Conservation (phyloP, 2,113 vertebrate genomes). For the Orthochromis malagaraziensis region DNA sequence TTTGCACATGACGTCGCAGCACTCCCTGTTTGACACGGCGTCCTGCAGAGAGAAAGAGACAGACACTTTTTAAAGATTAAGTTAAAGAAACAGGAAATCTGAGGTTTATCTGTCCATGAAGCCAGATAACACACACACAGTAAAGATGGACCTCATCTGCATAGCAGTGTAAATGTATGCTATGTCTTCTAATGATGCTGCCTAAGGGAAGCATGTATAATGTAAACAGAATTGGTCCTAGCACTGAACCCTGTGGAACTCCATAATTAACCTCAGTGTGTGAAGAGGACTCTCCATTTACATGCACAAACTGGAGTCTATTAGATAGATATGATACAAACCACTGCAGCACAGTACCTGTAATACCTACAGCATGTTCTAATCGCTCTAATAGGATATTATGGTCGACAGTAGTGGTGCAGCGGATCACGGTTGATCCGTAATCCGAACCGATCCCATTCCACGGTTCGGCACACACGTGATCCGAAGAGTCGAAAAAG, state of each 20-base stretch:
- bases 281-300: too few species aligned
- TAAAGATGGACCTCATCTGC: accelerated
- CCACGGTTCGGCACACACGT: too few species aligned
- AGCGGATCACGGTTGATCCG: too few species aligned
- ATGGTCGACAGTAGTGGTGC: background rate
- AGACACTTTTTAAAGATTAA: background rate
- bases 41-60: constrained; percentile 46
- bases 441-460: too few species aligned
- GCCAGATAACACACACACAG: background rate
- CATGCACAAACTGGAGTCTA: accelerated
- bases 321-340: too few species aligned
- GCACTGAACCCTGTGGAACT: too few species aligned
- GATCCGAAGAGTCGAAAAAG: too few species aligned
- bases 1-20: constrained; percentile 77
- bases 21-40: constrained; percentile 72
- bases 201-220: background rate
- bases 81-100: background rate
- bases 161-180: background rate
- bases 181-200: background rate
- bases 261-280: too few species aligned
- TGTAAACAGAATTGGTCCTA: background rate
- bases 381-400: too few species aligned
- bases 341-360: accelerated
- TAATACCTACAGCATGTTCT: too few species aligned
- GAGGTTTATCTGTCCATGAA: background rate